Evolutionary conservation across 1,140 invertebrate species (phyloP), one percentile per base, ranked within the genome.

Genomic region (Drosophila asahinai): DNA sequence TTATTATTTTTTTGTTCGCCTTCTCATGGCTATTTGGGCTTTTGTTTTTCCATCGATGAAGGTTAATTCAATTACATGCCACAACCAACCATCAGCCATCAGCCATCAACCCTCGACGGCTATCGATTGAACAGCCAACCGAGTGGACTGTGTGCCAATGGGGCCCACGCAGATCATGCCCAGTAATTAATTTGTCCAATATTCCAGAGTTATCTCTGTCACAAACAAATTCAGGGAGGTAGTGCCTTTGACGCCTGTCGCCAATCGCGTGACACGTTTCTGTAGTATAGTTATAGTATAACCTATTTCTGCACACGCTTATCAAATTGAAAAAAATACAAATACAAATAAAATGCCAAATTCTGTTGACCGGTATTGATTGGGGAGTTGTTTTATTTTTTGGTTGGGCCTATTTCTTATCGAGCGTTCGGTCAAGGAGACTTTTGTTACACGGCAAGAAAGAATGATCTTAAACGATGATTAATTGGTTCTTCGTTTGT

Each of bases 1-100:
- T 48, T 36, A 36, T 36, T 51, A 38, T 40, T 62, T 40, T 40
- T 57, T 72, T 58, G 42, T 72, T 73, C 14, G 45, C 38, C 9
- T 48, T 63, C 57, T 55, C 77, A 61, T 68, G 42, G 72, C 74
- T 83, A 62, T 80, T 43, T 61, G 74, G 68, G 47, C 42, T 66
- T 83, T 78, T 58, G 75, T 74, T 57, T 67, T 61, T 74, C 42
- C 75, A 75, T 45, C 68, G 70, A 84, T 54, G 77, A 89, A 87
- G 84, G 84, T 87, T 87, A 87, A 87, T 89, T 89, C 70, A 87
- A 87, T 87, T 87, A 87, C 83, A 79, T 63, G 65, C 15, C 52
- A 38, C 38, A 27, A 42, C 33, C 19, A 70, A n/a, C 33, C n/a
- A 11, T 17, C 40, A 42, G 19, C 61, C 33, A 67, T 25, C 63